phyloP scores from a whole-genome alignment of 2,113 vertebrate genomes.

The Lepus europaeus region DNA sequence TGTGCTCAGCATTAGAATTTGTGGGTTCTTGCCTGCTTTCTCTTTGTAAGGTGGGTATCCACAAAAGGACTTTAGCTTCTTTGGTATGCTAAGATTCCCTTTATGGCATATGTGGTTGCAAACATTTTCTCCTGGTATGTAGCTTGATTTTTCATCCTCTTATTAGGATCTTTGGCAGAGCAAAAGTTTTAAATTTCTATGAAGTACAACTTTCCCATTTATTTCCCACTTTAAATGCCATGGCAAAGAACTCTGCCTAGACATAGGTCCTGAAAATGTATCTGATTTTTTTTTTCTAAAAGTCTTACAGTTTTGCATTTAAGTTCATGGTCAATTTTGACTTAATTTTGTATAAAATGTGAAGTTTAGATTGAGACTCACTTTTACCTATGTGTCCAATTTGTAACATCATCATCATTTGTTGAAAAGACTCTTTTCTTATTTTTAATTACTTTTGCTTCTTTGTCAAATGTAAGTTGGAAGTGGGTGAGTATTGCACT shows the following conservation, averaged over 20 bases:
- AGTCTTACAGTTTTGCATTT: not conserved
- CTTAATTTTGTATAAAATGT: not conserved
- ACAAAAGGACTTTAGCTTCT: not conserved
- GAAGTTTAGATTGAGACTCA: not conserved
- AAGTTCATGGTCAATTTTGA: not conserved
- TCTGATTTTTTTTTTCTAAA: not conserved
- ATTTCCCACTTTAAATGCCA: not conserved
- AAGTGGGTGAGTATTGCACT: too few species aligned
- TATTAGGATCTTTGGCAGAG: not conserved
- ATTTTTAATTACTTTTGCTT: not conserved
- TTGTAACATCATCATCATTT: not conserved
- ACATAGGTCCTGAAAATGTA: not conserved
- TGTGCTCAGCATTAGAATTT: not conserved
- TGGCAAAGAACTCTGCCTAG: not conserved
- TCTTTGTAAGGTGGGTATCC: not conserved
- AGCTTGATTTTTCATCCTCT: not conserved
- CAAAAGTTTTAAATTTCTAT: conserved; percentile 6
- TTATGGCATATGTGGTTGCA: not conserved
- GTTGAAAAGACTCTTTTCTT: not conserved
- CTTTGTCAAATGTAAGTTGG: not conserved
- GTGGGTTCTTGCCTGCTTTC: not conserved
- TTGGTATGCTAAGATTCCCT: not conserved
- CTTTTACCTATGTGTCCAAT: not conserved
- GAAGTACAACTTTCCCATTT: not conserved
- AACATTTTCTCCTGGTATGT: not conserved